Percentiles rank a stretch among this genome's conserved stretches.
Evolutionary conservation across 2,888 invertebrate genomes (phyloP).

Genomic region (Galeopsomyia nigrocyanea): DNA sequence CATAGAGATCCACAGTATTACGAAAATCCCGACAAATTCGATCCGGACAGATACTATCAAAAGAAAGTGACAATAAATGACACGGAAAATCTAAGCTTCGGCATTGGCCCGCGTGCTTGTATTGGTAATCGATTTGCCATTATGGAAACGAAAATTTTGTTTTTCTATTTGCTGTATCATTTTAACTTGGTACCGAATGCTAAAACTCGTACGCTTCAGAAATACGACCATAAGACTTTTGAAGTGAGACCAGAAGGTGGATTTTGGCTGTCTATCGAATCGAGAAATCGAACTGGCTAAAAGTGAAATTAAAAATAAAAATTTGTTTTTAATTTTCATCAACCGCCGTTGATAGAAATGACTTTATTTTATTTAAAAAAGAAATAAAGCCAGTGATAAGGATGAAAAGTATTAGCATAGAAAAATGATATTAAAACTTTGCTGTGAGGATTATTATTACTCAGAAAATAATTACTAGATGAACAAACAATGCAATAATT

Average conservation of each 20-base stretch:
- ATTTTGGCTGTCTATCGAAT: background rate
- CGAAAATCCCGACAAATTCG: constrained; percentile 63
- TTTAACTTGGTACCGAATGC: constrained; percentile 22
- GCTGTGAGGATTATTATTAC: too few relatives aligned
- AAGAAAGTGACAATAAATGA: background rate
- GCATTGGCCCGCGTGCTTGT: constrained; percentile 62
- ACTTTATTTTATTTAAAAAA: too few relatives aligned
- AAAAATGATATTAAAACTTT: too few relatives aligned
- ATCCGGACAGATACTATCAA: constrained; percentile 63
- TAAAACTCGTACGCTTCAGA: background rate
- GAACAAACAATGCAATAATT: too few relatives aligned
- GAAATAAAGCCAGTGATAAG: too few relatives aligned
- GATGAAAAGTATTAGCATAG: too few relatives aligned
- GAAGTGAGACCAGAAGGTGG: background rate
- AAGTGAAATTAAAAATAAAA: too few relatives aligned
- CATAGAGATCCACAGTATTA: constrained; percentile 63
- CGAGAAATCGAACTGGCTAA: too few relatives aligned
- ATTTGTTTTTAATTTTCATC: too few relatives aligned
- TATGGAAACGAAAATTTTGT: constrained; percentile 49
- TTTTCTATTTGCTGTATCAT: constrained; percentile 50
- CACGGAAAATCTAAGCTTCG: constrained; percentile 63
- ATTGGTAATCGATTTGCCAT: constrained; percentile 58
- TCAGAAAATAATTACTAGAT: too few relatives aligned
- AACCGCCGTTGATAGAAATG: too few relatives aligned
- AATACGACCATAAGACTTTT: background rate